Conservation (phyloP, 1,140 invertebrate genomes). For the Chymomyza costata region DNA sequence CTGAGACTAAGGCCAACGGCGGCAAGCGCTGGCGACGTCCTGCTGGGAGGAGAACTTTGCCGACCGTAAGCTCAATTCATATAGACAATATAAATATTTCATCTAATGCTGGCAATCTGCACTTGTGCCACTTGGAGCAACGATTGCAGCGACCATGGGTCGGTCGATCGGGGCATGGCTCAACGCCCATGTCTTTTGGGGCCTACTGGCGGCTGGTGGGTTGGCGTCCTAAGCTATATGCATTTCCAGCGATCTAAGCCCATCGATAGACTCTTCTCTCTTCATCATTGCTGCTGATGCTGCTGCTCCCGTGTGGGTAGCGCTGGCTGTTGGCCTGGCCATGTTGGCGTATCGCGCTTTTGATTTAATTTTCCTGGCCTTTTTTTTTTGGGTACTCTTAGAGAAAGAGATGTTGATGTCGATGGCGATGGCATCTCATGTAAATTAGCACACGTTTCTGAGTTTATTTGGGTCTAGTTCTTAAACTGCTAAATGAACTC, state of each 20-base stretch:
- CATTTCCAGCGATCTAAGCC: no score
- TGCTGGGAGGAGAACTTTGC: constrained; percentile 55
- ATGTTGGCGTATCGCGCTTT: constrained; percentile 68
- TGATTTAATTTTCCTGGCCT: constrained; percentile 64
- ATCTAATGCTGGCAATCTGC: constrained; percentile 74
- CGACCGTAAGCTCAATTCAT: constrained; percentile 66
- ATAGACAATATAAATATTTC: constrained; percentile 74
- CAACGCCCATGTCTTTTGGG: constrained; percentile 1
- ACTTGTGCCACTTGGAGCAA: constrained; percentile 58
- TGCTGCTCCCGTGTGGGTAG: constrained; percentile 21
- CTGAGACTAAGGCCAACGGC: constrained; percentile 7
- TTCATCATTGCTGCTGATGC: constrained; percentile 35
- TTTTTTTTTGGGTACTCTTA: constrained; percentile 30
- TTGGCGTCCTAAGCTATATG: neutral
- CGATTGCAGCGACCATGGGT: constrained; percentile 6
- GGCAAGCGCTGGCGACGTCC: constrained; percentile 34
- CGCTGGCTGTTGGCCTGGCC: constrained; percentile 10
- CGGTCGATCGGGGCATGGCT: neutral
- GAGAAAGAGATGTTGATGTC: constrained; percentile 56
- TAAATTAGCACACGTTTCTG: constrained; percentile 71
- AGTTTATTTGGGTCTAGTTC: constrained; percentile 58
- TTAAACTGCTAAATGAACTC: constrained; percentile 68
- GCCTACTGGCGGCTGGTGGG: neutral
- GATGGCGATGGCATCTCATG: constrained; percentile 65
- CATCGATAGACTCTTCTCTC: constrained; percentile 33